Evolutionary conservation across 2,113 vertebrate genomes (phyloP), one percentile per base, ranked within the genome.

Genomic region (Climacteris rufus): DNA sequence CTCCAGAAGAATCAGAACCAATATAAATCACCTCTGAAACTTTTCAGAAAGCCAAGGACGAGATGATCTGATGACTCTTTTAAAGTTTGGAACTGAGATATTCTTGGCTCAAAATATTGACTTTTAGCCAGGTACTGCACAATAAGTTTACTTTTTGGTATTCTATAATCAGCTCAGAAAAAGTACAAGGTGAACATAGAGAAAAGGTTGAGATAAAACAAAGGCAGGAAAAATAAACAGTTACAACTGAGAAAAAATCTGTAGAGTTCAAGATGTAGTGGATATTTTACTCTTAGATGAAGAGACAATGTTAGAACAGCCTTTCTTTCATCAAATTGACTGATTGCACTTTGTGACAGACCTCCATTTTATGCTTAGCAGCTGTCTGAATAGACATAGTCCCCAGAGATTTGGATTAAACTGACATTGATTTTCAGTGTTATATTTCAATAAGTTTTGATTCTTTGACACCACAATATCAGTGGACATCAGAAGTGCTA

Each of bases 91-190:
- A 94, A 95, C 60, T 31, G 28, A 91, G 76, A 85, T 93, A 63
- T 63, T 69, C 85, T 96, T 97, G 94, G 94, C 85, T 95, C 45
- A 87, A 66, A 94, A 71, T 75, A 31, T 37, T 96, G 94, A 93
- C 57, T 94, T 88, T 86, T 70, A 83, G 81, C 94, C 96, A 96
- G 63, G 68, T 91, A 78, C 77, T 78, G 59, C 72, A 89, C 60
- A 79, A 25, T 77, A 90, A 69, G 84, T 97, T 96, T 95, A 92
- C 33, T 95, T 96, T 89, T 71, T 78, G 74, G 72, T 54, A 77
- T 66, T 31, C 84, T 82, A 72, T 40, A 90, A 76, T 79, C 66
- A 92, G 70, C 59, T 82, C 47, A 81, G 70, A 85, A 60, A 91
- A 94, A 87, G 75, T 76, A 93, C 86, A 80, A 89, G 33, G 50